Evolutionary conservation across 2,113 vertebrate genomes (phyloP).

Genomic region (Corvus hawaiiensis): DNA sequence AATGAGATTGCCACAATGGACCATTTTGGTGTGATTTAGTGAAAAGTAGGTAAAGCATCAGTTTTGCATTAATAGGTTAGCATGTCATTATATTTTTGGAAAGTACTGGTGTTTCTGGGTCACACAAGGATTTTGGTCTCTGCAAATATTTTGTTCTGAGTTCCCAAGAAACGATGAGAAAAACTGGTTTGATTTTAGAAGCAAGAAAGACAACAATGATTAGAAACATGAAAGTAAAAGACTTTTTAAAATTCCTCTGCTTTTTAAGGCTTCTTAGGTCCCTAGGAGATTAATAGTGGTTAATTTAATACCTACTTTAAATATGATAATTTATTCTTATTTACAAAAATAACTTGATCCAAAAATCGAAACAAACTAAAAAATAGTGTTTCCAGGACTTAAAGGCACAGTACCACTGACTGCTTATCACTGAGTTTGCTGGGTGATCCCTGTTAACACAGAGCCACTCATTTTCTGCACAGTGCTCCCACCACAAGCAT

Average conservation of each 20-base stretch:
- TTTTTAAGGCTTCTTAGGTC: not conserved
- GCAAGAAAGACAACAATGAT: not conserved
- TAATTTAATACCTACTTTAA: not conserved
- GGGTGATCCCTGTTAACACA: not conserved
- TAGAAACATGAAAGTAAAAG: not conserved
- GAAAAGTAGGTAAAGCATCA: not conserved
- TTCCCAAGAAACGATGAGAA: not conserved
- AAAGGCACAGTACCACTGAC: not conserved
- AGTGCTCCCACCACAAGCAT: not conserved
- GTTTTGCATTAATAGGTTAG: constrained; percentile 2
- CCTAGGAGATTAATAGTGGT: not conserved
- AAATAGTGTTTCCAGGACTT: not conserved
- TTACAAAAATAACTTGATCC: not conserved
- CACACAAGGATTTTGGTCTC: not conserved
- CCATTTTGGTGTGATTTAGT: not conserved
- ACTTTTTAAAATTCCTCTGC: not conserved
- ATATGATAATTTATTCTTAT: not conserved
- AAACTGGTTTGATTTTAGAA: not conserved
- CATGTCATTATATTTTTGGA: not conserved
- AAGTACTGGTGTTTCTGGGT: constrained; percentile 22
- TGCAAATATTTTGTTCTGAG: not conserved
- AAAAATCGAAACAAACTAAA: not conserved
- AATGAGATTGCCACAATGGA: not conserved
- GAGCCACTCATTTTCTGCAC: not conserved
- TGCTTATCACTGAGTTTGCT: not conserved